phyloP scores from a whole-genome alignment of 2,113 vertebrate genomes.

The Clinocottus analis region DNA sequence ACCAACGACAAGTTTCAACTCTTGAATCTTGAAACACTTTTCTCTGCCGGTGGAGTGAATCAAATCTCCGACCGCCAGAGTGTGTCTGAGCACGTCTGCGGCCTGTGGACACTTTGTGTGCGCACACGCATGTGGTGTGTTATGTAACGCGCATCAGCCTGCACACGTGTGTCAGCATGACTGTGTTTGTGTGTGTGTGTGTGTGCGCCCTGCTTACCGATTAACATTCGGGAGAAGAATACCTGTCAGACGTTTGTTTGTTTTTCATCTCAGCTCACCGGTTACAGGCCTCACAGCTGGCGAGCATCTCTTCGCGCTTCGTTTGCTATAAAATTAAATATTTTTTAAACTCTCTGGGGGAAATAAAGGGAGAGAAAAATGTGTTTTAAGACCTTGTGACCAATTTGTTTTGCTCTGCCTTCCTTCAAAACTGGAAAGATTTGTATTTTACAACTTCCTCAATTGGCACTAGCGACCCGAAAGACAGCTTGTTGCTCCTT shows the following conservation, averaged over 20 bases:
- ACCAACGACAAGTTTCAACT: background rate
- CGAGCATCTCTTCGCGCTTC: background rate
- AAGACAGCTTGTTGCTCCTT: background rate
- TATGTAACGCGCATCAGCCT: background rate
- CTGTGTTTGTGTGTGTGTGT: background rate
- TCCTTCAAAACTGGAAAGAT: background rate
- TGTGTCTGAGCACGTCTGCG: slow-evolving; percentile 37
- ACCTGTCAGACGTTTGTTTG: slow-evolving; percentile 23
- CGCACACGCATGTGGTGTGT: background rate
- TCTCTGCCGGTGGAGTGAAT: background rate
- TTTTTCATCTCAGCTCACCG: background rate
- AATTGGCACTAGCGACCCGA: background rate
- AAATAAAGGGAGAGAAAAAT: background rate
- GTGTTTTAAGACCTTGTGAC: no score
- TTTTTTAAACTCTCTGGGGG: background rate
- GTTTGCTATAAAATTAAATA: background rate
- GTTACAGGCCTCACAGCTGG: background rate
- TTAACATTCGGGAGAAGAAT: slow-evolving; percentile 14
- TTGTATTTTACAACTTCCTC: background rate
- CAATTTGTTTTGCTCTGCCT: background rate
- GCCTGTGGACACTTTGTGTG: slow-evolving; percentile 8
- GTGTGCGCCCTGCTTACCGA: slow-evolving; percentile 2
- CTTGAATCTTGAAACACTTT: slow-evolving; percentile 20
- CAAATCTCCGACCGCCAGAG: background rate
- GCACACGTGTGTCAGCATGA: background rate